Evolutionary conservation across 2,888 invertebrate genomes (phyloP).

Genomic region (Drosophila anomelani): DNA sequence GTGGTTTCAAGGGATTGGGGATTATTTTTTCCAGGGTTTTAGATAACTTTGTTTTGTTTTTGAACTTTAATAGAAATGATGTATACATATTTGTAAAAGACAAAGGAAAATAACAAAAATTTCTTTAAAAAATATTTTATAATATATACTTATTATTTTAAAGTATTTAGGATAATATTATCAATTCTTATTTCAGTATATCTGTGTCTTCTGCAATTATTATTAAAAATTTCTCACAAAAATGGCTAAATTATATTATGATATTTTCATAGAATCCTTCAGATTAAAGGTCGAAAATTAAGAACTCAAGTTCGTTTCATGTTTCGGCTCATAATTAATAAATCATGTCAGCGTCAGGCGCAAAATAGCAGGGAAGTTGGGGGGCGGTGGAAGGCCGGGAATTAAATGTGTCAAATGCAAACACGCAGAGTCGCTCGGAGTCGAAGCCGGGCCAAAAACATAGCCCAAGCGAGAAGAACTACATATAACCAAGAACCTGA

Average conservation of each 20-base stretch:
- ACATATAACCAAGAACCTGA: constrained; percentile 20
- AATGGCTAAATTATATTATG: background rate
- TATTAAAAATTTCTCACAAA: background rate
- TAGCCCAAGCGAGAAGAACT: constrained; percentile 17
- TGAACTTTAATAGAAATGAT: background rate
- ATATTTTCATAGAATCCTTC: constrained; percentile 7
- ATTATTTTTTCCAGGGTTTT: background rate
- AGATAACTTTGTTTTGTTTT: background rate
- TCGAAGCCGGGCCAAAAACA: constrained; percentile 16
- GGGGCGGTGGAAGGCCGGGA: constrained; percentile 39
- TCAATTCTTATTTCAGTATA: too few species aligned
- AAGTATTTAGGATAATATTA: background rate
- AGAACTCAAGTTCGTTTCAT: constrained; percentile 80
- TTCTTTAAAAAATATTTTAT: background rate
- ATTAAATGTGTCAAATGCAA: constrained; percentile 80
- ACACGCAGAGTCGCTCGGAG: constrained; percentile 56
- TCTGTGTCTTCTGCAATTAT: too few species aligned
- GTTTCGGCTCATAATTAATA: constrained; percentile 80
- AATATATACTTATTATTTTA: background rate
- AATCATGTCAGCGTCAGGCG: constrained; percentile 80
- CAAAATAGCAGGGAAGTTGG: constrained; percentile 3
- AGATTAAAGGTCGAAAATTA: constrained; percentile 74
- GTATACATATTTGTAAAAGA: background rate
- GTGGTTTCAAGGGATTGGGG: background rate
- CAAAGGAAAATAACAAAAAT: background rate